Percentiles rank a stretch among this genome's conserved stretches.
Evolutionary conservation across 2,888 invertebrate species (phyloP).

Genomic region (Stenoptilia bipunctidactyla): DNA sequence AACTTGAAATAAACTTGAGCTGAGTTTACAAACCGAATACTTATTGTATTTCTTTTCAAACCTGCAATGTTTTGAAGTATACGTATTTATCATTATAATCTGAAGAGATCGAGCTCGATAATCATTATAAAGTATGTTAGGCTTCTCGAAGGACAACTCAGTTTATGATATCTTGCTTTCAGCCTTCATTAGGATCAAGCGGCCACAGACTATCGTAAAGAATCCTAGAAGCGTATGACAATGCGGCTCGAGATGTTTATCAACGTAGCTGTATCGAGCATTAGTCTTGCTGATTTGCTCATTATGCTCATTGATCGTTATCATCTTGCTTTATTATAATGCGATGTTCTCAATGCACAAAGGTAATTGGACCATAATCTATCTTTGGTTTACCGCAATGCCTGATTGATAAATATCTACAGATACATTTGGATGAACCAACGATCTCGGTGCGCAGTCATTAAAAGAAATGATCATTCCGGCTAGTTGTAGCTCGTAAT

Average conservation of each 20-base stretch:
- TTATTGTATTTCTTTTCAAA: background rate
- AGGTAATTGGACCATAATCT: conserved; percentile 6
- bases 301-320: background rate
- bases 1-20: conserved; percentile 25
- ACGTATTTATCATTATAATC: background rate
- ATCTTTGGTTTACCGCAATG: conserved; percentile 31
- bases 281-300: background rate
- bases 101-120: background rate
- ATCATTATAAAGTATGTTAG: background rate
- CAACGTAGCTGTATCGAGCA: background rate
- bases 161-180: background rate
- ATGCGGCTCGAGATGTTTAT: conserved; percentile 22
- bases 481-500: background rate
- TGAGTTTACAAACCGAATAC: conserved; percentile 16
- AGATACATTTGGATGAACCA: conserved; percentile 23
- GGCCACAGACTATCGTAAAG: conserved; percentile 9
- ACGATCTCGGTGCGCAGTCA: no score
- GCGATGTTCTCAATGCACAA: background rate
- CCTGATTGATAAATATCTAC: conserved; percentile 31
- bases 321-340: background rate
- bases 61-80: background rate
- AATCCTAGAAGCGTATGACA: conserved; percentile 32
- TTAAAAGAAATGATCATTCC: background rate
- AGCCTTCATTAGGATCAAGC: background rate
- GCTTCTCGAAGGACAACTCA: background rate